A percentile compares a stretch with the other conserved stretches of the same genome.
These are phyloP conservation scores for Hydropsyche betteni DNA, from an alignment of 2,888 invertebrate genomes.

Conservation along the genomic window DNA sequence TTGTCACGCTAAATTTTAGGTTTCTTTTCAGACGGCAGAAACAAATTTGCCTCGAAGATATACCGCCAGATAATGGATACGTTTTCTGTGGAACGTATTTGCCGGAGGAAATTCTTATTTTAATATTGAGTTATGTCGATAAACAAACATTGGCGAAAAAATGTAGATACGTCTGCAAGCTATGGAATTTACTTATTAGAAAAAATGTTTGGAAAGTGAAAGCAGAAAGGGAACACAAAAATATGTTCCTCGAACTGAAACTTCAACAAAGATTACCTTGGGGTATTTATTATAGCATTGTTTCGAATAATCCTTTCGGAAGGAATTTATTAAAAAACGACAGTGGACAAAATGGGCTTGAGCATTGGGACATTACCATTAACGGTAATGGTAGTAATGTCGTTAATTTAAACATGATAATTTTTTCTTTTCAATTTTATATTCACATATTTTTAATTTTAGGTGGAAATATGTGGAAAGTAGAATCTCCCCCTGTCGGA, in stretches of 20 bases:
- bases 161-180: conserved; percentile 63
- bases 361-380: conserved; percentile 58
- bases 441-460: neutral
- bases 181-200: conserved; percentile 62
- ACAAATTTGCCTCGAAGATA: no score
- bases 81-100: conserved; percentile 55
- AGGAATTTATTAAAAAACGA: conserved; percentile 65
- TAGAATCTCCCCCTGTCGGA: conserved; percentile 63
- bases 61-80: conserved; percentile 56
- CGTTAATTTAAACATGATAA: neutral
- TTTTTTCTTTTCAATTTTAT: neutral
- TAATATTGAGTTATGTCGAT: conserved; percentile 60
- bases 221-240: conserved; percentile 54
- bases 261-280: conserved; percentile 56
- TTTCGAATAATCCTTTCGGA: conserved; percentile 59
- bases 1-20: no score
- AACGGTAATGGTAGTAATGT: conserved; percentile 51
- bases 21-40: no score
- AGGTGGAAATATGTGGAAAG: conserved; percentile 61
- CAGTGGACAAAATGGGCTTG: conserved; percentile 59
- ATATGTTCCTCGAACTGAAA: conserved; percentile 53
- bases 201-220: conserved; percentile 59
- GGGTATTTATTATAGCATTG: conserved; percentile 60
- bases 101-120: conserved; percentile 62
- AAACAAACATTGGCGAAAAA: conserved; percentile 56